These are phyloP conservation scores for Neelides folsomi DNA, from an alignment of 2,888 invertebrate genomes.

Conservation along the genomic window DNA sequence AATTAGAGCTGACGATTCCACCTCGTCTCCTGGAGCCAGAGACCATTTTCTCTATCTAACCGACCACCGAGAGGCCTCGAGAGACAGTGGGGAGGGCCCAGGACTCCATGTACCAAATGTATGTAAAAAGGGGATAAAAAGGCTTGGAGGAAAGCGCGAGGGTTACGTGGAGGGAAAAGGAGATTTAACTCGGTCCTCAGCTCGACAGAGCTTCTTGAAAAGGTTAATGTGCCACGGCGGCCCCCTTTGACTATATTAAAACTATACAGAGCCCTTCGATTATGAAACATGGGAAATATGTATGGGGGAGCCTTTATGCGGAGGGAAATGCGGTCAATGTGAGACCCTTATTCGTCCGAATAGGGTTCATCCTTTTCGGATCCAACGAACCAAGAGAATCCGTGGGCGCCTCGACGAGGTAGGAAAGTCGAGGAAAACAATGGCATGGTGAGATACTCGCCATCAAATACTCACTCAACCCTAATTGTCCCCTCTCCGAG, in stretches of 20 bases:
- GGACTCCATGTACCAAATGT: no score
- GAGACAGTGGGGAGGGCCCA: not conserved
- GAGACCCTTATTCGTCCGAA: constrained; percentile 19
- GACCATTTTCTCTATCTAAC: not conserved
- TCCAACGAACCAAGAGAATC: constrained; percentile 30
- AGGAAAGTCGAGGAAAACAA: constrained; percentile 29
- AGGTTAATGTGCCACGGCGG: constrained; percentile 24
- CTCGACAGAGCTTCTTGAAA: not conserved
- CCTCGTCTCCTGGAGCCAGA: constrained; percentile 2
- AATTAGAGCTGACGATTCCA: no score
- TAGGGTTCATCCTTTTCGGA: constrained; percentile 32
- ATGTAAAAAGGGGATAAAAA: not conserved
- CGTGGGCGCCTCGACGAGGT: constrained; percentile 33
- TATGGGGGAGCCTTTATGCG: constrained; percentile 21
- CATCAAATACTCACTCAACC: constrained; percentile 17
- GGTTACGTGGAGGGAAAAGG: not conserved
- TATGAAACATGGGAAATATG: constrained; percentile 15
- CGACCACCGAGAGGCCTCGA: not conserved
- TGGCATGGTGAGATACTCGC: constrained; percentile 15
- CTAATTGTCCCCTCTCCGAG: constrained; percentile 13
- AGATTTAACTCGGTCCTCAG: not conserved
- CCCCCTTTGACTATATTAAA: constrained; percentile 34
- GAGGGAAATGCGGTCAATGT: constrained; percentile 23
- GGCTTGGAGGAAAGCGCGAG: not conserved
- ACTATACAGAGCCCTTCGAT: constrained; percentile 25